A percentile compares a stretch with the other conserved stretches of the same genome.
phyloP scores from a whole-genome alignment of 2,797 vertebrate species.

The Typhlichthys subterraneus region DNA sequence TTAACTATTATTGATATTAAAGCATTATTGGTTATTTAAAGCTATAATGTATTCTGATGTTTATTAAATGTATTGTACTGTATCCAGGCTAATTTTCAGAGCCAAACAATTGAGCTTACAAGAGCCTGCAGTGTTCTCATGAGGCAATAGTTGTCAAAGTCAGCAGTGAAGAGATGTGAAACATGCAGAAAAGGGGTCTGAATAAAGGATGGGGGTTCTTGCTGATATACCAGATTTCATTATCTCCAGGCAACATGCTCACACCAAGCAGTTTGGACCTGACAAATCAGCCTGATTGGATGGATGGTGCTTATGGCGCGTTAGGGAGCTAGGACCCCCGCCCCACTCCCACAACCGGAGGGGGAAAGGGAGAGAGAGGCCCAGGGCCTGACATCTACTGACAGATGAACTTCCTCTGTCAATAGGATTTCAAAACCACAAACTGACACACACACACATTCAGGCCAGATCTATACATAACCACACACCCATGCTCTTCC shows the following conservation, averaged over 20 bases:
- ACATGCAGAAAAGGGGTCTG: not conserved
- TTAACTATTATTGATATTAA: no score
- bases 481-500: conserved; percentile 25
- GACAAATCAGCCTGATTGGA: not conserved
- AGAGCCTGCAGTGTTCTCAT: no score
- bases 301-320: not conserved
- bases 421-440: conserved; percentile 55
- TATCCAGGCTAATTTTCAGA: no score
- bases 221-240: conserved; percentile 58
- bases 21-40: no score
- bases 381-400: conserved; percentile 52
- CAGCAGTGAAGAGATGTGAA: conserved; percentile 9
- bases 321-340: conserved; percentile 14
- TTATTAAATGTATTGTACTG: no score
- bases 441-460: conserved; percentile 46
- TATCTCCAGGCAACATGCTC: conserved; percentile 69
- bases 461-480: conserved; percentile 21
- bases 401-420: conserved; percentile 70
- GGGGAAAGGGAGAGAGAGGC: conserved; percentile 21
- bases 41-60: no score
- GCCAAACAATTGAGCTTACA: no score
- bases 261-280: conserved; percentile 19
- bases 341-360: not conserved
- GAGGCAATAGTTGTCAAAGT: not conserved
- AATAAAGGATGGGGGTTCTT: conserved; percentile 14